Base-by-base conservation (phyloP, 30 jellyfish, hydroid and myxozoan species). In the Hydractinia echinata region DNA sequence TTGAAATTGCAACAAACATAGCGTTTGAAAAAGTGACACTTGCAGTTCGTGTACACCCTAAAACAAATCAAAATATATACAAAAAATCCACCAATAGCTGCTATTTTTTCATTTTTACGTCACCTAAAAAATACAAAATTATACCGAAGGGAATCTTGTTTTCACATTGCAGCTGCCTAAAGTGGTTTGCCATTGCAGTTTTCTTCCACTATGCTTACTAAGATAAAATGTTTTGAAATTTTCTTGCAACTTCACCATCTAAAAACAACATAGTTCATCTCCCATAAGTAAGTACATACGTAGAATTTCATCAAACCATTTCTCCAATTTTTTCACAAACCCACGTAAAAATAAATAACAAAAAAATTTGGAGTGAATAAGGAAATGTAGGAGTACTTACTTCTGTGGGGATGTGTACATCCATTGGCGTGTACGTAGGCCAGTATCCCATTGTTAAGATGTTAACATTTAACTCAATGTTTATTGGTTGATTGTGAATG, bases 341-440 rank as follows among this genome's bases (percentile, higher is more conserved):
- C 2, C 44, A 30, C 44, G 2, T 30, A 60, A 60, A 14, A 60
- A 0, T 60, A 60, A 2, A 13, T 1, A 66, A 66, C 15, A 19
- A 19, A 7, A 6, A 19, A 3, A 0, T 8, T 14, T 72, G 15
- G 50, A 9, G 10, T 19, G 4, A 49, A 54, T 8, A 72, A 19
- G 55, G 4, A 20, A 0, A 7, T 72, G 1, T 18, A 0, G 49
- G 15, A 21, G 8, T 10, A 4, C 56, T 60, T 76, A 92, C 98
- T 89, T 87, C 90, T 39, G 82, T 66, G 8, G 98, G 88, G 13
- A 92, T 66, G 60, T 86, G 96, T 16, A 87, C 96, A 73, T 92
- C 98, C 30, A 91, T 76, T 15, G 98, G 98, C 0, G 84, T 86
- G 80, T 92, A 92, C 6, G 98, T 83, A 11, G 98, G 98, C 98